Percentiles rank a stretch among this genome's conserved stretches.
These are phyloP conservation scores for Furcula furcula DNA, from an alignment of 2,888 invertebrate genomes.

Conservation along the genomic window DNA sequence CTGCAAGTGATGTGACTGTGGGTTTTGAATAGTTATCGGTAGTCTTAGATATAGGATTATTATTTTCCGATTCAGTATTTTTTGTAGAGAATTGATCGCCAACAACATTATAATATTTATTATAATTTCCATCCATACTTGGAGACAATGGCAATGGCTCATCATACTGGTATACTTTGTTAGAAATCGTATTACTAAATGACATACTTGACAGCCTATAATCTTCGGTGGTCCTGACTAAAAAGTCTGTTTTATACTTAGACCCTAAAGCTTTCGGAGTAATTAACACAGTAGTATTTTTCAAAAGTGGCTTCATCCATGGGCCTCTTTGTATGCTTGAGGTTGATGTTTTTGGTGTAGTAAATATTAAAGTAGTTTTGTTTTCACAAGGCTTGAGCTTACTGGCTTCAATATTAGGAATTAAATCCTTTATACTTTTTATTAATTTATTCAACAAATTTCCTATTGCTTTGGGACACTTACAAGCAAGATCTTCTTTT, in stretches of 20 bases:
- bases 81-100: background rate
- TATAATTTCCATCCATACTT: background rate
- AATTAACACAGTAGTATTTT: background rate
- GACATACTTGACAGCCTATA: no score
- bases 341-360: background rate
- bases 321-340: background rate
- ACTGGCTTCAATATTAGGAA: conserved; percentile 23
- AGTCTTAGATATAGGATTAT: background rate
- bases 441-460: conserved; percentile 41
- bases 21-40: no score
- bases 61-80: background rate
- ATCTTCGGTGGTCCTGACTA: no score
- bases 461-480: conserved; percentile 43
- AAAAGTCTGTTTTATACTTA: no score
- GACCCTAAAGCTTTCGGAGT: background rate
- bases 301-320: background rate
- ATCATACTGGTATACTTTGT: background rate
- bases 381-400: conserved; percentile 1
- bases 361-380: background rate
- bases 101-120: background rate
- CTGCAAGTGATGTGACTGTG: no score
- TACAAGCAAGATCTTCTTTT: conserved; percentile 26
- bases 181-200: background rate
- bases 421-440: conserved; percentile 35
- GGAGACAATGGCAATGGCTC: background rate